Evolutionary conservation across 2,888 invertebrate species (phyloP), one percentile per base, ranked within the genome.

Genomic region (Frankliniella fusca): DNA sequence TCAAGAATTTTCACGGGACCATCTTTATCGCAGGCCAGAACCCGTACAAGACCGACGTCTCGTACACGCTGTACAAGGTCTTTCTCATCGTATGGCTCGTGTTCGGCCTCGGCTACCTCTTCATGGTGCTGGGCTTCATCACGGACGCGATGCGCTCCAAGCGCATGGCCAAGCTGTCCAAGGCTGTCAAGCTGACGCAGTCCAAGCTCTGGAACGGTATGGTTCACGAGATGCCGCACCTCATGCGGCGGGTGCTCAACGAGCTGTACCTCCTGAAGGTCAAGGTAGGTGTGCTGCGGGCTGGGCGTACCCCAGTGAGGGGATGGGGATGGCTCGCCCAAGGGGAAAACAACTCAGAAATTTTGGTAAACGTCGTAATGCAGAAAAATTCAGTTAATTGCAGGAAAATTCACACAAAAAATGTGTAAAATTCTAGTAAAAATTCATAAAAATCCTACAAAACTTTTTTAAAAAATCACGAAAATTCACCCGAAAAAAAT

Each of bases 11-110:
- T 54, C 38, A 38, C 2, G 38, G 2, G 38, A 2, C 3, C 38
- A 5, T 38, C 38, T 38, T 38, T 5, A 38, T 83, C 82, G 7
- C 83, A 86, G 86, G 86, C 23, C 86, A 86, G 83, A 84, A 82
- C 12, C 83, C 84, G 18, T 83, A 83, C n/a, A 83, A 83, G 15
- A 80, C 83, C 20, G 80, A 80, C 27, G 70, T 61, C 18, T 84
- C 84, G 83, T 92, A 92, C 87, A 92, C 92, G 86, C 90, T 91
- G 84, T 97, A 97, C 89, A 93, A 96, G 88, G 91, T 94, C 83
- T 94, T 95, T 85, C 90, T 97, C 0, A 92, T 97, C 54, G 88
- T 94, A 48, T 97, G 97, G 97, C 95, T 97, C 82, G 95, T 96
- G 83, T 96, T 96, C 86, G 97, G 97, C 0, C 90, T 97, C 84